These are phyloP conservation scores for Rhabdophis nuchalis DNA, from an alignment of 2,797 vertebrate species.

Conservation along the genomic window DNA sequence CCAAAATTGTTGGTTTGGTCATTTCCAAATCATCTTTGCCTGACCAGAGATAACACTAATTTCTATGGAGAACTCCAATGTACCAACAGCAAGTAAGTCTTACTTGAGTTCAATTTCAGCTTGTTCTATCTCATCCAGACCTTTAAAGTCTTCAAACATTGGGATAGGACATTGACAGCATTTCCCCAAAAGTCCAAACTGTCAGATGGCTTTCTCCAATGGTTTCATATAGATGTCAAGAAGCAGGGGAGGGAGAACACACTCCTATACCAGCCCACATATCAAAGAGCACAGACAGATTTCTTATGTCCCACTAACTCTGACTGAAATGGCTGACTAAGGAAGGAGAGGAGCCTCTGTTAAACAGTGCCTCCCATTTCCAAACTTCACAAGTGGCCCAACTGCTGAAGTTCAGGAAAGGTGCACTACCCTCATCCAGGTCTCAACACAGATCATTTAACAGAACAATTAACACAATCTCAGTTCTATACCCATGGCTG, in stretches of 20 bases:
- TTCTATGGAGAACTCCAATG: neutral
- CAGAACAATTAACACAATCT: no score
- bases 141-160: neutral
- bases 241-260: neutral
- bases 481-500: no score
- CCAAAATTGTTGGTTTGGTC: neutral
- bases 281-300: neutral
- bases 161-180: neutral
- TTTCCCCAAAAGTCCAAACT: neutral
- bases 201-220: neutral
- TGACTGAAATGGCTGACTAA: neutral
- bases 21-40: neutral
- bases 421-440: no score
- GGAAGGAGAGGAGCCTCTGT: neutral
- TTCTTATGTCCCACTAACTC: neutral
- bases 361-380: no score
- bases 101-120: neutral
- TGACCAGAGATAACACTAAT: neutral
- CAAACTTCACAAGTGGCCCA: no score
- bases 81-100: neutral
- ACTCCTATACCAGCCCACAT: neutral
- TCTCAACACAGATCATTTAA: no score
- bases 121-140: neutral
- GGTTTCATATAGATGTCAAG: neutral
- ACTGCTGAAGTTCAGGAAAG: no score